A percentile compares a stretch with the other conserved stretches of the same genome.
Evolutionary conservation across 2,888 invertebrate genomes (phyloP).

Genomic region (Dicyrtoma fusca): DNA sequence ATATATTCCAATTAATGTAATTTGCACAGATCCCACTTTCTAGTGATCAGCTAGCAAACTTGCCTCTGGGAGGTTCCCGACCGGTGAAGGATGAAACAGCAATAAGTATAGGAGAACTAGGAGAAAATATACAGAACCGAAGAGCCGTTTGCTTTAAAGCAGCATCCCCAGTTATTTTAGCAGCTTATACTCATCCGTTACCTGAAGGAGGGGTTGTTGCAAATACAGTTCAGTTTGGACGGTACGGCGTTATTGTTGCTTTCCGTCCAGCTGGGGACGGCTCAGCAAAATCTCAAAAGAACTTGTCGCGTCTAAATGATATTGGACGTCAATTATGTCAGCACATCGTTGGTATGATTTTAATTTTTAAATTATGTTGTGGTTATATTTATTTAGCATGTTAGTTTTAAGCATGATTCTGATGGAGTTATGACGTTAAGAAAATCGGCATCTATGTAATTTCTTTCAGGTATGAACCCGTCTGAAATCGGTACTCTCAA

Average conservation of each 20-base stretch:
- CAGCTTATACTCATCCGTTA: slow-evolving; percentile 81
- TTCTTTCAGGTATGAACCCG: slow-evolving; percentile 72
- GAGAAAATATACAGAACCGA: slow-evolving; percentile 83
- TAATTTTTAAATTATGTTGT: no score
- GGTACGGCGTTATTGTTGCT: slow-evolving; percentile 82
- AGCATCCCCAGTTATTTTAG: slow-evolving; percentile 63
- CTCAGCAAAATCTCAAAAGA: neutral
- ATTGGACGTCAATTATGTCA: slow-evolving; percentile 81
- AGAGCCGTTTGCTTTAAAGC: slow-evolving; percentile 70
- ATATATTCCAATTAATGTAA: neutral
- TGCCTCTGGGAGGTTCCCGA: slow-evolving; percentile 70
- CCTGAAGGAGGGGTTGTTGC: slow-evolving; percentile 65
- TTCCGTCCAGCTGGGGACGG: slow-evolving; percentile 63
- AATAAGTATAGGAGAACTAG: slow-evolving; percentile 81
- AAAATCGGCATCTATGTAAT: no score
- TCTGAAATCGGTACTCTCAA: slow-evolving; percentile 68
- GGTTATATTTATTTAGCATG: no score
- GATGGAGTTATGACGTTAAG: slow-evolving; percentile 18
- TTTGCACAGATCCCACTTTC: slow-evolving; percentile 62
- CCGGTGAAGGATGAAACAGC: slow-evolving; percentile 79
- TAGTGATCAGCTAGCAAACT: slow-evolving; percentile 68
- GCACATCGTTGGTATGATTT: slow-evolving; percentile 89
- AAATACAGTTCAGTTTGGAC: slow-evolving; percentile 64
- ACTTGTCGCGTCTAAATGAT: slow-evolving; percentile 57
- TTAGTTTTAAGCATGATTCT: no score